These are phyloP conservation scores for Prosopocoilus inquinatus DNA, from an alignment of 2,888 invertebrate genomes.

Conservation along the genomic window DNA sequence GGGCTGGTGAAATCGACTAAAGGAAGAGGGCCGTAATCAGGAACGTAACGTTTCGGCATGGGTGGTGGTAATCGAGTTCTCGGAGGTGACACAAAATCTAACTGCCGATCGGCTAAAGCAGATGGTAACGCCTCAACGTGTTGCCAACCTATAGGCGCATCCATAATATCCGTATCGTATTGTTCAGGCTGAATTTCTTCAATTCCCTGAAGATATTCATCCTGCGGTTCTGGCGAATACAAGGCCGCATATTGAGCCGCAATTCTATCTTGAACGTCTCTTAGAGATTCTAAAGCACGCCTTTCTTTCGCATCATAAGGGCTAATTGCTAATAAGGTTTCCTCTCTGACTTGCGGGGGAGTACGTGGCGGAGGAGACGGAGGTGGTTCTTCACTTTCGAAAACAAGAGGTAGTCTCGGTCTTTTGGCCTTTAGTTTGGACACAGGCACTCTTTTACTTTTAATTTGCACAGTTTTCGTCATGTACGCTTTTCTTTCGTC, in stretches of 20 bases:
- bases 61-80: neutral
- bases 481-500: slow-evolving; percentile 9
- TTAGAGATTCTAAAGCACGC: no score
- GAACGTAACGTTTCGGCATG: no score
- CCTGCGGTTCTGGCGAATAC: no score
- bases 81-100: neutral
- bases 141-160: neutral
- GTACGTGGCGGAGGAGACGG: neutral
- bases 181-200: neutral
- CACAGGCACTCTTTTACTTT: slow-evolving; percentile 9
- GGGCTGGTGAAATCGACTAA: no score
- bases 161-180: neutral
- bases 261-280: no score
- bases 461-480: slow-evolving; percentile 4
- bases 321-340: neutral
- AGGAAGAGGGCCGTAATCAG: no score
- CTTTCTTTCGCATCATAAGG: neutral
- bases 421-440: neutral
- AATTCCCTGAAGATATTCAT: no score
- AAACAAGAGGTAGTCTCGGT: neutral
- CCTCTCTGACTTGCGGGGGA: slow-evolving; percentile 1
- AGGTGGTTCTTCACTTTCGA: neutral
- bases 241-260: no score
- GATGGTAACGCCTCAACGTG: neutral
- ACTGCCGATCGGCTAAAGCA: neutral